Percentiles rank a stretch among this genome's conserved stretches.
Evolutionary conservation across 2,113 vertebrate genomes (phyloP).

Genomic region (Cairina moschata): DNA sequence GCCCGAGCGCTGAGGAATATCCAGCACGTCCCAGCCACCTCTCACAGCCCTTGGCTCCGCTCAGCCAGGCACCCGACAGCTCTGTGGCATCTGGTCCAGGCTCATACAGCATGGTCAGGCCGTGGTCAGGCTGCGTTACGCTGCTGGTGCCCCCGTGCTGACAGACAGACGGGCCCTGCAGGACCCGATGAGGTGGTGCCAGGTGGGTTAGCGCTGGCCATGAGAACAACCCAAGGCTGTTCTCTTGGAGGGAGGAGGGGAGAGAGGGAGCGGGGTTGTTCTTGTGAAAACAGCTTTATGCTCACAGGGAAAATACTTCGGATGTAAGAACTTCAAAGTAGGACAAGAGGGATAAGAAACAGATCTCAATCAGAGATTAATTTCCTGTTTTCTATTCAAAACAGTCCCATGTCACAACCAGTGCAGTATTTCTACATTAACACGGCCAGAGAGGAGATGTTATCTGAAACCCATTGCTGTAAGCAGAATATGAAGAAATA

Average conservation of each 20-base stretch:
- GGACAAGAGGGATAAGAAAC: slow-evolving; percentile 42
- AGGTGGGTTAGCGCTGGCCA: background rate
- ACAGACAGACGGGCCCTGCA: background rate
- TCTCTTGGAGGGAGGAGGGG: background rate
- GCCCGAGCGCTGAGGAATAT: background rate
- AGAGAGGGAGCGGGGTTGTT: background rate
- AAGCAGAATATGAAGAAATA: background rate
- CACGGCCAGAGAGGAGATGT: background rate
- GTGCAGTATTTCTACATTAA: background rate
- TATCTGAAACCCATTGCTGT: background rate
- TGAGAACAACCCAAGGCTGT: background rate
- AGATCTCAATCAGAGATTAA: slow-evolving; percentile 35
- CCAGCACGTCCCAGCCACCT: background rate
- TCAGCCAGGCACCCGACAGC: background rate
- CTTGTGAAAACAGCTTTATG: slow-evolving; percentile 22
- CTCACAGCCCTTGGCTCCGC: no score
- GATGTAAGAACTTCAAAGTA: slow-evolving; percentile 12
- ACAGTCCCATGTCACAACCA: background rate
- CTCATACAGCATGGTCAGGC: background rate
- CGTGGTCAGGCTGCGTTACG: background rate
- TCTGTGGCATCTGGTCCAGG: background rate
- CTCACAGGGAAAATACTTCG: slow-evolving; percentile 21
- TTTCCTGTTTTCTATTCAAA: slow-evolving; percentile 50
- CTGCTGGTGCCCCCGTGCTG: background rate
- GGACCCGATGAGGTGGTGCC: rapidly evolving